Evolutionary conservation across 2,113 vertebrate genomes (phyloP).

Genomic region (Zapus hudsonius): DNA sequence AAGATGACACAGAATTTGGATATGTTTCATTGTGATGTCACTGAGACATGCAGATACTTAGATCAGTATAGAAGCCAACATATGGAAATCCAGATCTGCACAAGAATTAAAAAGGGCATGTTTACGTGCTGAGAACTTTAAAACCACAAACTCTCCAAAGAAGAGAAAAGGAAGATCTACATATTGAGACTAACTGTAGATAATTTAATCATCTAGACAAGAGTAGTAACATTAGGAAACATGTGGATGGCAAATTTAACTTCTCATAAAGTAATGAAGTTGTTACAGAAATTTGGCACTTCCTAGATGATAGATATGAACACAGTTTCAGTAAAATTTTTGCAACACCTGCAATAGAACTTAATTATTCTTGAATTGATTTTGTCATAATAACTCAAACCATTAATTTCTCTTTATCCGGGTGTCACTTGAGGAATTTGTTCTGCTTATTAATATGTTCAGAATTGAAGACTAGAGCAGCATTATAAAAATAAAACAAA

Average conservation of each 20-base stretch:
- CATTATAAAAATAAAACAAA: slow-evolving; percentile 5
- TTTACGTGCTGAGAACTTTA: background rate
- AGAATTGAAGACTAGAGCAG: slow-evolving; percentile 3
- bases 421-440: background rate
- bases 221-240: background rate
- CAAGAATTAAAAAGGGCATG: background rate
- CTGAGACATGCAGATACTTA: background rate
- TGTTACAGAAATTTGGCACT: slow-evolving; percentile 34
- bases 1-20: background rate
- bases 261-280: slow-evolving; percentile 44
- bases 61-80: background rate
- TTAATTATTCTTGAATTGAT: slow-evolving; percentile 47
- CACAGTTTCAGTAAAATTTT: slow-evolving; percentile 29
- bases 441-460: background rate
- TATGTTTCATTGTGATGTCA: background rate
- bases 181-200: background rate
- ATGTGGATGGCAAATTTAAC: slow-evolving; percentile 1
- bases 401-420: background rate
- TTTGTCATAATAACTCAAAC: slow-evolving; percentile 34
- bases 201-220: background rate
- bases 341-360: slow-evolving; percentile 16
- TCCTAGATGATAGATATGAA: slow-evolving; percentile 5
- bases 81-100: background rate
- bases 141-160: background rate
- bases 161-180: background rate